Evolutionary conservation across 2,888 invertebrate genomes (phyloP).

Genomic region (Petrophora chlorosata): DNA sequence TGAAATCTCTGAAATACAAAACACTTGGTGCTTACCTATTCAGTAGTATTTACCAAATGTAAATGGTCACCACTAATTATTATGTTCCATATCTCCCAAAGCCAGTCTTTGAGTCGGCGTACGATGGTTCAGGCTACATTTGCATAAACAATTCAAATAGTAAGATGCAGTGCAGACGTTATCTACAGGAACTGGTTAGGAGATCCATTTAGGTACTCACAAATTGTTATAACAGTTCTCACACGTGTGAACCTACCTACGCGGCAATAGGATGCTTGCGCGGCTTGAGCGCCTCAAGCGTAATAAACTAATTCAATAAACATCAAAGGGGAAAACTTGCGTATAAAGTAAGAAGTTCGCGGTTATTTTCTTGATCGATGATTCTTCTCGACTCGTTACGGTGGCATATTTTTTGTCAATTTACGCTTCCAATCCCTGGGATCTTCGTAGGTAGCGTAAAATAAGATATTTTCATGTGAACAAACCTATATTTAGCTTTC

Average conservation of each 20-base stretch:
- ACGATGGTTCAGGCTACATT: conserved; percentile 43
- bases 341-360: background rate
- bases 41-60: too few species aligned
- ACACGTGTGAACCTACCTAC: conserved; percentile 25
- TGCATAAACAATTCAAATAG: conserved; percentile 61
- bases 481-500: background rate
- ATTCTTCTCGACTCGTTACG: conserved; percentile 1
- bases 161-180: conserved; percentile 42
- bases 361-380: conserved; percentile 1
- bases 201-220: conserved; percentile 19
- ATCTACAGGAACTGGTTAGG: conserved; percentile 41
- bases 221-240: conserved; percentile 14
- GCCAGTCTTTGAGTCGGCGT: conserved; percentile 29
- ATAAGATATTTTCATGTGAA: background rate
- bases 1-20: too few species aligned
- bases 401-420: conserved; percentile 1
- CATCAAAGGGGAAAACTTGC: conserved; percentile 14
- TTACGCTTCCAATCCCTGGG: background rate
- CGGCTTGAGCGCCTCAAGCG: conserved; percentile 7
- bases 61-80: too few species aligned
- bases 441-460: background rate
- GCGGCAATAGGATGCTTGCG: conserved; percentile 16
- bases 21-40: too few species aligned
- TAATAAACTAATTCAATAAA: conserved; percentile 33
- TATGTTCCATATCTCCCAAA: too few species aligned